Conservation (phyloP, 1,140 invertebrate genomes). For the Chrysoperla carnea region DNA sequence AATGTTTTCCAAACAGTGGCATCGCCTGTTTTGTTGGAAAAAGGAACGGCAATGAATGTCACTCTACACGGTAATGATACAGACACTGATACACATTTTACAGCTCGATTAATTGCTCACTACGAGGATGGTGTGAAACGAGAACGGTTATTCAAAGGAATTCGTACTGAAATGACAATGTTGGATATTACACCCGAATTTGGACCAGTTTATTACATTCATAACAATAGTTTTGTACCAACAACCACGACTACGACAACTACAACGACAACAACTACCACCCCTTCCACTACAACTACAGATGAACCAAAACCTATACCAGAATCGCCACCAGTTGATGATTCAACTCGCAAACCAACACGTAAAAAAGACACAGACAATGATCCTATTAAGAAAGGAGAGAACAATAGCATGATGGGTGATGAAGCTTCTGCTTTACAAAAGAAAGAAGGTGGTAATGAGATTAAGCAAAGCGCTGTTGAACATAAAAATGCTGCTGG, state of each 20-base stretch:
- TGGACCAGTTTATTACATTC: slow-evolving; percentile 51
- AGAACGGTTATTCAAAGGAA: slow-evolving; percentile 31
- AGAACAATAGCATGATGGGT: slow-evolving; percentile 13
- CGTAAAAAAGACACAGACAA: slow-evolving; percentile 5
- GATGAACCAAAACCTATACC: slow-evolving; percentile 23
- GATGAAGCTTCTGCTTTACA: slow-evolving; percentile 1
- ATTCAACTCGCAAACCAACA: slow-evolving; percentile 5
- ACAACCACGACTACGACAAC: slow-evolving; percentile 55
- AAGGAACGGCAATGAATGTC: slow-evolving; percentile 62
- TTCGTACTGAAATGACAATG: slow-evolving; percentile 41
- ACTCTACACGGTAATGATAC: slow-evolving; percentile 52
- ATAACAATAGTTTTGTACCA: slow-evolving; percentile 54
- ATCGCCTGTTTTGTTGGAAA: slow-evolving; percentile 30
- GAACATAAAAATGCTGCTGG: too few species aligned
- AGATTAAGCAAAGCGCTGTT: too few species aligned
- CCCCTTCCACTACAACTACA: slow-evolving; percentile 32
- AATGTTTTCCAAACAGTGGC: slow-evolving; percentile 28
- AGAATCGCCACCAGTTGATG: slow-evolving; percentile 17
- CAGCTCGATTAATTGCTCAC: slow-evolving; percentile 43
- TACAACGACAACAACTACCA: slow-evolving; percentile 46
- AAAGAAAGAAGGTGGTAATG: neutral
- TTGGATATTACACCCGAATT: slow-evolving; percentile 44
- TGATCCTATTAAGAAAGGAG: slow-evolving; percentile 6
- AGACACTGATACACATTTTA: slow-evolving; percentile 51
- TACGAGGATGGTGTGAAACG: slow-evolving; percentile 39